Evolutionary conservation across 2,113 vertebrate species (phyloP), one percentile per base, ranked within the genome.

Genomic region (Alaudala cheleensis): DNA sequence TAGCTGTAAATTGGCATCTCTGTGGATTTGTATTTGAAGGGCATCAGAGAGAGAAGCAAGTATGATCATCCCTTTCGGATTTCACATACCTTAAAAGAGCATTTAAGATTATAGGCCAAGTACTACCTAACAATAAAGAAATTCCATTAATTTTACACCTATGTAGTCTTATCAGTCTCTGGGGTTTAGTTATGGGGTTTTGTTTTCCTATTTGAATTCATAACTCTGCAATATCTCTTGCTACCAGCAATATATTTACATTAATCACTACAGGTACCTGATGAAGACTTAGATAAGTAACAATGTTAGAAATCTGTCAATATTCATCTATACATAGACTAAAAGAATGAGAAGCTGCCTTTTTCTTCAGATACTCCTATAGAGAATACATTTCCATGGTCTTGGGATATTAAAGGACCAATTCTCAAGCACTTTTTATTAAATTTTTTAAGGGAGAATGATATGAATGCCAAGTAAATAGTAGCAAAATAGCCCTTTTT

Each of bases 181-280:
- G 12, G 8, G 24, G 11, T 56, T 81, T 65, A 47, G 22, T 4
- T 37, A 5, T 62, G 56, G 11, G 12, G 1, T 0, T 5, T 20
- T 71, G 53, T 37, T 29, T 26, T 4, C 18, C 24, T 34, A 1
- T 39, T 61, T 76, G 25, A 76, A 56, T 39, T 53, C 5, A 24
- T 37, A 60, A 34, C 7, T 58, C 39, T 39, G 58, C 18, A 57
- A 15, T 18, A n/a, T 42, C 57, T 42, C 56, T 72, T 80, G 44
- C 14, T 72, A n/a, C 25, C 10, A 78, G 50, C 64, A 81, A 14
- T 50, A 84, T 14, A 12, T 56, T 80, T 34, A 54, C 2, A 4
- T 42, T 8, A 73, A 77, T 65, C 67, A 34, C 42, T 51, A 70
- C 44, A 81, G 11, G 40, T 14, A 69, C 14, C n/a, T 47, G 67